These are phyloP conservation scores for Petrocephalus zakoni DNA, from an alignment of 2,113 vertebrate species.

Conservation along the genomic window DNA sequence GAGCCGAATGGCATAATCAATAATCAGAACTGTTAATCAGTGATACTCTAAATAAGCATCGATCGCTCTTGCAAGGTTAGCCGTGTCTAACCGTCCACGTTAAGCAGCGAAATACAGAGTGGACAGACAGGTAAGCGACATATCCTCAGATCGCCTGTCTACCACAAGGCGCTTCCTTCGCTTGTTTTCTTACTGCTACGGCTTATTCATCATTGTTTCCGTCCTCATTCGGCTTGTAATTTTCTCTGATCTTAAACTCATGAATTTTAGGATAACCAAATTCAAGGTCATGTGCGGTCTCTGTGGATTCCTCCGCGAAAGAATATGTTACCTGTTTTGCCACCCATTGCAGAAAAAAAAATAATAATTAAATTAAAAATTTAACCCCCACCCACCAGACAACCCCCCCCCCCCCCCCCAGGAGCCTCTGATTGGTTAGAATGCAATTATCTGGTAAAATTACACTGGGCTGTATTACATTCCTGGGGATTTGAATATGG, in stretches of 20 bases:
- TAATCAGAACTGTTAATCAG: slow-evolving; percentile 76
- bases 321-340: slow-evolving; percentile 18
- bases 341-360: slow-evolving; percentile 23
- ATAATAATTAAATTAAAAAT: neutral
- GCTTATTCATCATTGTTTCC: neutral
- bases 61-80: slow-evolving; percentile 67
- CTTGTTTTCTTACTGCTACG: neutral
- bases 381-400: neutral
- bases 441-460: slow-evolving; percentile 25
- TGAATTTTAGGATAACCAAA: slow-evolving; percentile 14
- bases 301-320: neutral
- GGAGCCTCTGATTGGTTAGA: slow-evolving; percentile 23
- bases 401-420: neutral
- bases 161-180: neutral
- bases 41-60: slow-evolving; percentile 72
- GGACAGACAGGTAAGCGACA: neutral
- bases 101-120: slow-evolving; percentile 65
- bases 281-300: slow-evolving; percentile 21
- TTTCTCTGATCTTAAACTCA: slow-evolving; percentile 2
- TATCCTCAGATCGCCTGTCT: neutral
- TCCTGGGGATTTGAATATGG: slow-evolving; percentile 28
- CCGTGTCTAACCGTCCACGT: slow-evolving; percentile 68
- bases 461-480: slow-evolving; percentile 9
- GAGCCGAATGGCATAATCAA: slow-evolving; percentile 66
- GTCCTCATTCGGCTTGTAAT: neutral